Percentiles rank a stretch among this genome's conserved stretches.
These are phyloP conservation scores for Lates calcarifer DNA, from an alignment of 2,113 vertebrate species.

Conservation along the genomic window DNA sequence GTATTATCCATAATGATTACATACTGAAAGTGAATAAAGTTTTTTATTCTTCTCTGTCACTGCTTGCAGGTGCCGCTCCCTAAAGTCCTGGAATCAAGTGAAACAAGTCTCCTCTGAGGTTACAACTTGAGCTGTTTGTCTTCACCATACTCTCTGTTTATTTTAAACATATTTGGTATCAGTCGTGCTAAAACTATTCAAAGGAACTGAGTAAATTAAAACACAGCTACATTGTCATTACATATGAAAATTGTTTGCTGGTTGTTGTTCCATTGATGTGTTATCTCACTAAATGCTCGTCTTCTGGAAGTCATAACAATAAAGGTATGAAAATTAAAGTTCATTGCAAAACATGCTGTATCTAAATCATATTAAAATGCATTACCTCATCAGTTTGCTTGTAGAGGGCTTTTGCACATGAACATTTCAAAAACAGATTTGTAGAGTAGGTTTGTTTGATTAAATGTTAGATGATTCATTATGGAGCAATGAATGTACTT, in stretches of 20 bases:
- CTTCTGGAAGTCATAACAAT: slow-evolving; percentile 2
- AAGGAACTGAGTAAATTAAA: slow-evolving; percentile 1
- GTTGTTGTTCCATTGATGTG: slow-evolving; percentile 27
- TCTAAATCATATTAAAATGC: not conserved
- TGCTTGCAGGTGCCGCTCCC: slow-evolving; percentile 91
- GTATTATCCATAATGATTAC: not conserved
- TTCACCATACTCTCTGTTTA: slow-evolving; percentile 30
- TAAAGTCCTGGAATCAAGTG: slow-evolving; percentile 89
- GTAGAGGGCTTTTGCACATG: not conserved
- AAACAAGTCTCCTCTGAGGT: slow-evolving; percentile 82
- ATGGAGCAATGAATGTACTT: not conserved
- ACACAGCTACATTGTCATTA: slow-evolving; percentile 3
- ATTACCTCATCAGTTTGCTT: not conserved
- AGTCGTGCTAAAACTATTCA: not conserved
- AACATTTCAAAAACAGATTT: not conserved
- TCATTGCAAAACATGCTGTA: not conserved
- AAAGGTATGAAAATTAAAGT: not conserved
- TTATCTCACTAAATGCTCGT: slow-evolving; percentile 11
- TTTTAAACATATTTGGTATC: slow-evolving; percentile 23
- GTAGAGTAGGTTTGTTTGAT: not conserved
- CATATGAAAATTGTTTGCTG: not conserved
- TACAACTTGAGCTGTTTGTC: not conserved
- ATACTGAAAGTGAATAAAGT: slow-evolving; percentile 5
- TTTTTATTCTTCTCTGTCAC: slow-evolving; percentile 9
- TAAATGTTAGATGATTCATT: not conserved